Evolutionary conservation across 2,113 vertebrate species (phyloP).

Genomic region (Nerophis lumbriciformis): DNA sequence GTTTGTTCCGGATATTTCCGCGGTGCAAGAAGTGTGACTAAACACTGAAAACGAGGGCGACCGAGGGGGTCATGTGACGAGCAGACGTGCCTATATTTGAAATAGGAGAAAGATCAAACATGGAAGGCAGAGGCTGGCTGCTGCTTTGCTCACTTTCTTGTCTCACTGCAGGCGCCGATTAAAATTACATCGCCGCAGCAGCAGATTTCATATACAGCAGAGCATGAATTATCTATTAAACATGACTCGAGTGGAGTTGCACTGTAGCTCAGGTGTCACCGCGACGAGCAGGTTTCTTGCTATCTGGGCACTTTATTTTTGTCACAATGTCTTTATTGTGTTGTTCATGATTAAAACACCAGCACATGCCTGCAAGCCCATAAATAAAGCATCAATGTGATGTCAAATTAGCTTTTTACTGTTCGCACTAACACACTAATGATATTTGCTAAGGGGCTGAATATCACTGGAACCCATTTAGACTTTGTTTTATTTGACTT

Average conservation of each 20-base stretch:
- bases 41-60: neutral
- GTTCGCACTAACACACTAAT: too few species aligned
- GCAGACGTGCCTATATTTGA: neutral
- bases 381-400: too few species aligned
- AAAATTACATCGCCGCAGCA: neutral
- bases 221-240: conserved; percentile 6
- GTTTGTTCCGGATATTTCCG: too few species aligned
- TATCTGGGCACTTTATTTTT: neutral
- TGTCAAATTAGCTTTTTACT: too few species aligned
- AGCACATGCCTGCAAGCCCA: too few species aligned
- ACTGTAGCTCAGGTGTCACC: neutral
- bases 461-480: too few species aligned
- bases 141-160: neutral
- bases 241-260: neutral
- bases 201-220: conserved; percentile 1
- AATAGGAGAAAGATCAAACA: neutral
- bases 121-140: neutral
- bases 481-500: too few species aligned
- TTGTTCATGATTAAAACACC: too few species aligned
- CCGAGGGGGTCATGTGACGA: neutral
- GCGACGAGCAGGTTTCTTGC: neutral
- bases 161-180: conserved; percentile 4
- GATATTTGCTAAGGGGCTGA: too few species aligned
- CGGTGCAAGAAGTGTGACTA: neutral
- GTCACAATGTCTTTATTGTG: too few species aligned